These are phyloP conservation scores for Glaucidium brasilianum DNA, from an alignment of 2,113 vertebrate species.

Conservation along the genomic window DNA sequence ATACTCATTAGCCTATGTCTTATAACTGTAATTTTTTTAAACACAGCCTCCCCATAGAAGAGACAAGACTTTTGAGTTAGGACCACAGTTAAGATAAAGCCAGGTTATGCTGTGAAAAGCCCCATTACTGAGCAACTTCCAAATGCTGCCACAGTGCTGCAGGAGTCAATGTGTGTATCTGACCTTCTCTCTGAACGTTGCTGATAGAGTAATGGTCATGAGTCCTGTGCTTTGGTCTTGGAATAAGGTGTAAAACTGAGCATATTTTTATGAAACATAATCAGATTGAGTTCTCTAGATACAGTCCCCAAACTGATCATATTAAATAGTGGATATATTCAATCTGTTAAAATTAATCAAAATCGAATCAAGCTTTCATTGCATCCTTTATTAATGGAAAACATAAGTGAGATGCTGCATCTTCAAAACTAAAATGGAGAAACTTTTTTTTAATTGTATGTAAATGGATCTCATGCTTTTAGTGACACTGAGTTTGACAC, in stretches of 20 bases:
- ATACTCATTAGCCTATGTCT: neutral
- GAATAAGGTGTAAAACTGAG: neutral
- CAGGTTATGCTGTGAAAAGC: neutral
- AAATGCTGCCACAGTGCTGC: neutral
- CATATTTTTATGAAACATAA: neutral
- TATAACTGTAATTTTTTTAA: neutral
- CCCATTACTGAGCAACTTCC: neutral
- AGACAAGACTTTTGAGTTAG: neutral
- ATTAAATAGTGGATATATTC: neutral
- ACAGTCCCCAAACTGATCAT: neutral
- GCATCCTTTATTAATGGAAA: neutral
- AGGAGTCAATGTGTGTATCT: fast-evolving
- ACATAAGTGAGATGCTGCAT: neutral
- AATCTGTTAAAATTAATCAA: neutral
- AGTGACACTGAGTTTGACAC: neutral
- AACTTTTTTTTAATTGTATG: neutral
- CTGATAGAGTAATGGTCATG: neutral
- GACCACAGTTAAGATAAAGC: neutral
- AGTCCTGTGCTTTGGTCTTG: neutral
- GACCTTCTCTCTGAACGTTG: neutral
- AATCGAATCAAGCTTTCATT: neutral
- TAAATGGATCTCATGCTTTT: neutral
- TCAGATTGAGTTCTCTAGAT: neutral
- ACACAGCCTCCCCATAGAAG: neutral
- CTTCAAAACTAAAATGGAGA: neutral